Base-by-base conservation (phyloP, 2,888 invertebrate species). In the Lepidonotus clava region DNA sequence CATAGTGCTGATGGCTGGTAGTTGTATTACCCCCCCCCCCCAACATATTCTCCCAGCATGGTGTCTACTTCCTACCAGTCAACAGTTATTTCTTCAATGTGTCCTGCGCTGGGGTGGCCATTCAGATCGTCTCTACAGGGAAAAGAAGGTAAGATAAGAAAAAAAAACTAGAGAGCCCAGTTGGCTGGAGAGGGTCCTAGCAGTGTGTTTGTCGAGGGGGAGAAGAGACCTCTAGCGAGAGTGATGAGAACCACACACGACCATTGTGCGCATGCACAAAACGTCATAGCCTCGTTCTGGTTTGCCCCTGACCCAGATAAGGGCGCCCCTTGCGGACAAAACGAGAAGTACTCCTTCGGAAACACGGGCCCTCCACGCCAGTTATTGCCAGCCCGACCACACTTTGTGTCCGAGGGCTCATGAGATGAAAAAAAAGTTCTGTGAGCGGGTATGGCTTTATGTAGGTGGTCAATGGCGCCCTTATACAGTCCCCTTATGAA, bases 221-320 rank as follows among this genome's bases (percentile, higher is more conserved):
- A 61, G 28, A 28, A 61, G 24, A 61, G 61, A 24, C 61, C 21
- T 28, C 61, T 61, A 61, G 61, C 28, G 61, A 32, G 28, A n/a
- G 28, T 24, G 61, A 28, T 61, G 61, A 28, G 28, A 28, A 24
- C 28, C 61, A 28, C 24, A 24, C 61, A 4, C 28, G 61, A 11
- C 61, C 24, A 61, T 61, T 61, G 61, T 61, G 14, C 61, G 11
- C 61, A 61, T 61, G 61, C 28, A 28, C 61, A 61, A 61, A 61
- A 24, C 61, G 2, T 28, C 61, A 61, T 61, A 28, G 24, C 61
- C 24, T 2, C n/a, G n/a, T n/a, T n/a, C n/a, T n/a, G n/a, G n/a
- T n/a, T n/a, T n/a, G n/a, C 11, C 61, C 28, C 24, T 28, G 61
- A 28, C 61, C 28, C 28, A 61, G 5, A n/a, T 61, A 61, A 61